Evolutionary conservation across 2,113 vertebrate species (phyloP).

Genomic region (Galeopterus variegatus): DNA sequence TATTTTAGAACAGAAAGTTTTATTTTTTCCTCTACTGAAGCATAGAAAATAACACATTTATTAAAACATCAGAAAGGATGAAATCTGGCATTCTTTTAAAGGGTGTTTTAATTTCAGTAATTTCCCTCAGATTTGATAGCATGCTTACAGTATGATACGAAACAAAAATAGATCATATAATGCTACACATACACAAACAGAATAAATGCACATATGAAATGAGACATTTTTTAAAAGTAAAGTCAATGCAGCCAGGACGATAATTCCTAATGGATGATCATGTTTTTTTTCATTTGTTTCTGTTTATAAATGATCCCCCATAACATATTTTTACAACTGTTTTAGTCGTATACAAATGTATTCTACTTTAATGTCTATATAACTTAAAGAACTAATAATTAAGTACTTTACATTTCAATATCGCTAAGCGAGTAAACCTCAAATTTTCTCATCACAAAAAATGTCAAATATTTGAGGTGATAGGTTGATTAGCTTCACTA

Average conservation of each 20-base stretch:
- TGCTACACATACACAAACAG: neutral
- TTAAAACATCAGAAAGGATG: conserved; percentile 60
- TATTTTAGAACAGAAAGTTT: neutral
- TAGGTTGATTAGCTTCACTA: neutral
- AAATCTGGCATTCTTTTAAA: neutral
- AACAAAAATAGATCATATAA: conserved; percentile 55
- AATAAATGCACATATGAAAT: neutral
- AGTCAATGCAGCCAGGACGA: neutral
- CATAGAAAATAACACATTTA: conserved; percentile 46
- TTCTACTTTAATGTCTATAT: neutral
- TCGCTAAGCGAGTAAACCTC: neutral
- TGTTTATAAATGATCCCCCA: neutral
- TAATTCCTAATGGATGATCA: neutral
- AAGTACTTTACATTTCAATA: neutral
- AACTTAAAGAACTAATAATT: neutral
- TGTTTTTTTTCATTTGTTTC: neutral
- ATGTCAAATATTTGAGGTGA: neutral
- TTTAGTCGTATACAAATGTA: neutral
- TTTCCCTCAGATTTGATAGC: conserved; percentile 47
- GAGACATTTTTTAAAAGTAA: conserved; percentile 26
- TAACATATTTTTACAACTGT: neutral
- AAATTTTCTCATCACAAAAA: neutral
- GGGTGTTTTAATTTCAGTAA: conserved; percentile 70
- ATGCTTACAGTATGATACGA: conserved; percentile 68
- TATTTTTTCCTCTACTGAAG: neutral